Base-by-base conservation (phyloP, 1,140 invertebrate species). In the Paraescarpia echinospica region DNA sequence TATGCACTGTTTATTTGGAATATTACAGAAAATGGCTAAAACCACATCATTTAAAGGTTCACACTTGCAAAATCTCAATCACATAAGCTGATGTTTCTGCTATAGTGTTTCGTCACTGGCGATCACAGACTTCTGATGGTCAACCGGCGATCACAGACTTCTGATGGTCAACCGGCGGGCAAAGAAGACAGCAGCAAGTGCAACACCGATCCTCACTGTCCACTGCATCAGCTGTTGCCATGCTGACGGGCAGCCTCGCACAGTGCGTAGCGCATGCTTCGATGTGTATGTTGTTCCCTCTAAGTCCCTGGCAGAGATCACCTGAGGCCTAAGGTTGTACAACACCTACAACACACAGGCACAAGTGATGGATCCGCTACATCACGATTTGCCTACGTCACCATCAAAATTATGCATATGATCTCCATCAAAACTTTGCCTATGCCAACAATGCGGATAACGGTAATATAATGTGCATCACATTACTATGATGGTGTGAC, bases 251-350 rank as follows among this genome's bases (percentile, higher is more conserved):
- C 27, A 27, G 4, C 18, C 59, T 77, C 59, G 59, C 59, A 77
- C 59, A 77, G 59, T 31, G 4, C 59, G 59, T 27, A 31, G 18
- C 0, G 59, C 59, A 4, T 77, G 59, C 59, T 77, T 77, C 22
- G 22, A 14, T 4, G 59, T 77, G 41, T 91, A 91, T 33, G 34
- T 59, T 18, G 91, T 91, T 18, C 31, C 48, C 90, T 93, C 94
- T 22, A 93, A 93, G 89, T 94, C 93, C 48, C 93, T 92, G 14
- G 93, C 94, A 33, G 94, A 91, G 33, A 94, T 92, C 34, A 94
- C 93, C 89, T 94, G 93, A 1, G 94, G 94, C 34, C 94, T 92
- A 2, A 94, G 91, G 91, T 94, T 94, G 93, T 94, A 94, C 31
- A 94, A 89, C 12, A 94, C 94, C 94, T 94, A 91, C 48, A 92